Conservation (phyloP, 1,140 invertebrate species). For the Pygmarrhopalites habei region DNA sequence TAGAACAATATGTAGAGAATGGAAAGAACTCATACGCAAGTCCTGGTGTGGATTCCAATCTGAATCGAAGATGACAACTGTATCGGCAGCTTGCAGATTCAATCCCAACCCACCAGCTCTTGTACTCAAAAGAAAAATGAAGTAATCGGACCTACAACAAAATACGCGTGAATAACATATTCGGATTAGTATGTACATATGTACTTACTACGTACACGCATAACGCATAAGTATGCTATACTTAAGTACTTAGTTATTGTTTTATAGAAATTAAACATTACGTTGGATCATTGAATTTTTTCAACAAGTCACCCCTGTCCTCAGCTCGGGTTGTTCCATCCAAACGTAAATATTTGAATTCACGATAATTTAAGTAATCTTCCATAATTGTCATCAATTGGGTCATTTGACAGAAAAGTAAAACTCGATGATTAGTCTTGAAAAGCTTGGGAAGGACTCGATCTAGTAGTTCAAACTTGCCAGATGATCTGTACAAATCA, state of each 20-base stretch:
- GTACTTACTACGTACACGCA: too few species aligned
- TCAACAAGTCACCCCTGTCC: slow-evolving; percentile 57
- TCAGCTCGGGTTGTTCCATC: slow-evolving; percentile 66
- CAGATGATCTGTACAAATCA: slow-evolving; percentile 57
- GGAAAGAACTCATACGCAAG: too few species aligned
- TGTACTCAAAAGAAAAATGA: slow-evolving; percentile 61
- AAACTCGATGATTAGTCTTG: slow-evolving; percentile 52
- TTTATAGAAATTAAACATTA: too few species aligned
- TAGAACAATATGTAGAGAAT: too few species aligned
- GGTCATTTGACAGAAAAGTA: slow-evolving; percentile 72
- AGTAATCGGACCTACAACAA: slow-evolving; percentile 58
- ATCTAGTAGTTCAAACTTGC: slow-evolving; percentile 66
- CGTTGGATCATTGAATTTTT: slow-evolving; percentile 54
- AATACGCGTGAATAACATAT: too few species aligned
- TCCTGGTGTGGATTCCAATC: slow-evolving; percentile 70
- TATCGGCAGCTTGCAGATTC: slow-evolving; percentile 63
- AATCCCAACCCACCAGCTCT: slow-evolving; percentile 63
- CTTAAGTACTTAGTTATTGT: too few species aligned
- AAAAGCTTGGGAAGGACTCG: slow-evolving; percentile 62
- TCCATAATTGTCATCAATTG: slow-evolving; percentile 64
- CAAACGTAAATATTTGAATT: slow-evolving; percentile 47
- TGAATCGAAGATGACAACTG: slow-evolving; percentile 66
- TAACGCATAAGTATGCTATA: too few species aligned
- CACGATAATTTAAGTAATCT: slow-evolving; percentile 58
- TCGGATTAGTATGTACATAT: too few species aligned